phyloP scores from a whole-genome alignment of 2,797 vertebrate species.

The Rhincodon typus region DNA sequence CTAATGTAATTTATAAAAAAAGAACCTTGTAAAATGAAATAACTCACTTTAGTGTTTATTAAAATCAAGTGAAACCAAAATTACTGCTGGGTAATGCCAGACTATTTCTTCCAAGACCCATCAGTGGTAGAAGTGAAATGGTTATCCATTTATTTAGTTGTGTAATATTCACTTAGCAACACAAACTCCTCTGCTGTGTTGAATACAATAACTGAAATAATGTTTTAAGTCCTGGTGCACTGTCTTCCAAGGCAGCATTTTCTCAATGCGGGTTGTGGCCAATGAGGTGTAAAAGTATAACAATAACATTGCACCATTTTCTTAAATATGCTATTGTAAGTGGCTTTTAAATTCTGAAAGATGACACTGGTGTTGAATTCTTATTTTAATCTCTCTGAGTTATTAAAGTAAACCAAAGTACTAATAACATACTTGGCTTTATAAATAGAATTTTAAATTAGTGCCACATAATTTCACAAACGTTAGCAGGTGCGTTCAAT shows the following conservation, averaged over 20 bases:
- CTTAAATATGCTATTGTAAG: not conserved
- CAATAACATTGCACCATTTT: not conserved
- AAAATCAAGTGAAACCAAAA: not conserved
- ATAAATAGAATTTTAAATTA: not conserved
- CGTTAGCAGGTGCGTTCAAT: conserved; percentile 21
- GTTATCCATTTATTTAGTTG: not conserved
- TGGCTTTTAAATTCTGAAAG: not conserved
- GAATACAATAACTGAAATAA: not conserved
- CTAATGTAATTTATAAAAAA: not conserved
- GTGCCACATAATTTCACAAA: not conserved
- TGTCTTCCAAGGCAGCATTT: not conserved
- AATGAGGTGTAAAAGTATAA: conserved; percentile 12
- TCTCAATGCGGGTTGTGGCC: too few relatives aligned
- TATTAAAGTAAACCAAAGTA: not conserved
- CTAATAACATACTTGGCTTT: not conserved
- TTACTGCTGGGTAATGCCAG: not conserved
- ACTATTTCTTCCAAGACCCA: not conserved
- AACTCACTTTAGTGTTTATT: not conserved
- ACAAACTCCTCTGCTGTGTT: not conserved
- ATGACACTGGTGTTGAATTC: not conserved
- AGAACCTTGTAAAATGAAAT: not conserved
- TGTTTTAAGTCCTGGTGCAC: not conserved
- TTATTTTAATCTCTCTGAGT: conserved; percentile 24
- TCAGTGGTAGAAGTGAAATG: not conserved
- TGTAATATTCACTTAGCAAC: not conserved